Evolutionary conservation across 2,113 vertebrate genomes (phyloP).

Genomic region (Rhinogobius similis): DNA sequence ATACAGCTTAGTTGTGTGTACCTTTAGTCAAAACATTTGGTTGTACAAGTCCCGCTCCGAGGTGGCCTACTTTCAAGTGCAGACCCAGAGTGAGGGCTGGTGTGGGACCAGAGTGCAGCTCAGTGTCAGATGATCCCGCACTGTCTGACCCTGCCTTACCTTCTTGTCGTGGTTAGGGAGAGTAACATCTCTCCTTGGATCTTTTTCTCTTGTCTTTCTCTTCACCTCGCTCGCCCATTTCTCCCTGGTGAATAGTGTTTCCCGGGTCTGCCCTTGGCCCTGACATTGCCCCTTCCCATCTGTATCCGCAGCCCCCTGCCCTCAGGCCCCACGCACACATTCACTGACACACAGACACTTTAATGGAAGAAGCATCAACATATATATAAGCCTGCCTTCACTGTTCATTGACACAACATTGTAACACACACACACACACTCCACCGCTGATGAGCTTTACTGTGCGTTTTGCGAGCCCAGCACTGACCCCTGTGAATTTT

Average conservation of each 20-base stretch:
- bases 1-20: slow-evolving; percentile 9
- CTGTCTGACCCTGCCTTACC: slow-evolving; percentile 73
- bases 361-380: slow-evolving; percentile 10
- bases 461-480: slow-evolving; percentile 54
- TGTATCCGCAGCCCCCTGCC: slow-evolving; percentile 33
- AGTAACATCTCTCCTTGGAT: slow-evolving; percentile 77
- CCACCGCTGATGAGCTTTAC: slow-evolving; percentile 71
- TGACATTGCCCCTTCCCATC: slow-evolving; percentile 58
- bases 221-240: slow-evolving; percentile 49
- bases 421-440: slow-evolving; percentile 18
- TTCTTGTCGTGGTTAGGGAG: slow-evolving; percentile 68
- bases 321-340: slow-evolving; percentile 11
- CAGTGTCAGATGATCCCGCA: slow-evolving; percentile 61
- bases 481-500: slow-evolving; percentile 72
- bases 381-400: slow-evolving; percentile 32
- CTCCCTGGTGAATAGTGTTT: slow-evolving; percentile 69
- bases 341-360: slow-evolving; percentile 23
- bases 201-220: slow-evolving; percentile 66
- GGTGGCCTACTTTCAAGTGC: slow-evolving; percentile 25
- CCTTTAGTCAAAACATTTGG: slow-evolving; percentile 13
- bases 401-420: slow-evolving; percentile 32
- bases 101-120: slow-evolving; percentile 39
- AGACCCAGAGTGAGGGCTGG: slow-evolving; percentile 24
- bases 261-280: slow-evolving; percentile 69
- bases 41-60: slow-evolving; percentile 25